These are phyloP conservation scores for Palaemon carinicauda DNA, from an alignment of 1,140 invertebrate genomes.

Conservation along the genomic window DNA sequence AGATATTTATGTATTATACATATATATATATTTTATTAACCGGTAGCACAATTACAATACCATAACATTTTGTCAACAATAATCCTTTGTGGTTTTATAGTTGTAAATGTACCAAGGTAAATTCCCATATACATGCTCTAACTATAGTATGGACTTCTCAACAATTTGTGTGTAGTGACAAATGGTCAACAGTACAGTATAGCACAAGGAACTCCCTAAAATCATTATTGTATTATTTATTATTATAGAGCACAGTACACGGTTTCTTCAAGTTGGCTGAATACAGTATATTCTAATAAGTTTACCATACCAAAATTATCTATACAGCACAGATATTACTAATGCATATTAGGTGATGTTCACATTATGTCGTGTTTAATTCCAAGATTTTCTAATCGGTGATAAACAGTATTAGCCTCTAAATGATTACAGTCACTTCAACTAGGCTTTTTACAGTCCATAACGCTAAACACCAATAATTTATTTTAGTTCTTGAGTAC, in stretches of 20 bases:
- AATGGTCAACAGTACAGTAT: too few relatives aligned
- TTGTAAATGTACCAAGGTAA: neutral
- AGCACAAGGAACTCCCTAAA: too few relatives aligned
- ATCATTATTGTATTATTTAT: too few relatives aligned
- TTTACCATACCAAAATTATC: too few relatives aligned
- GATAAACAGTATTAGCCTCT: neutral
- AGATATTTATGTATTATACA: conserved; percentile 15
- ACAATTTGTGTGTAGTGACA: too few relatives aligned
- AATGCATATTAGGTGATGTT: too few relatives aligned
- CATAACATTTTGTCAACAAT: conserved; percentile 1
- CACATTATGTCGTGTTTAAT: too few relatives aligned
- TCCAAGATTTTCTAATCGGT: too few relatives aligned
- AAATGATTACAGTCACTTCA: neutral
- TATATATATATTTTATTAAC: neutral
- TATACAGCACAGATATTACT: too few relatives aligned
- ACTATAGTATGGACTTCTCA: neutral
- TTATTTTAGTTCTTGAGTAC: conserved; percentile 22
- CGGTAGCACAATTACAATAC: neutral
- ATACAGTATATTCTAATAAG: too few relatives aligned
- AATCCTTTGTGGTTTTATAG: neutral
- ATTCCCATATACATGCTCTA: neutral
- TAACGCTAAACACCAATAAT: neutral
- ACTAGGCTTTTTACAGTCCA: neutral
- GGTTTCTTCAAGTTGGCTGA: too few relatives aligned
- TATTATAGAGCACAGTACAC: too few relatives aligned